Conservation (phyloP, 2,113 vertebrate species). For the Miniopterus natalensis region DNA sequence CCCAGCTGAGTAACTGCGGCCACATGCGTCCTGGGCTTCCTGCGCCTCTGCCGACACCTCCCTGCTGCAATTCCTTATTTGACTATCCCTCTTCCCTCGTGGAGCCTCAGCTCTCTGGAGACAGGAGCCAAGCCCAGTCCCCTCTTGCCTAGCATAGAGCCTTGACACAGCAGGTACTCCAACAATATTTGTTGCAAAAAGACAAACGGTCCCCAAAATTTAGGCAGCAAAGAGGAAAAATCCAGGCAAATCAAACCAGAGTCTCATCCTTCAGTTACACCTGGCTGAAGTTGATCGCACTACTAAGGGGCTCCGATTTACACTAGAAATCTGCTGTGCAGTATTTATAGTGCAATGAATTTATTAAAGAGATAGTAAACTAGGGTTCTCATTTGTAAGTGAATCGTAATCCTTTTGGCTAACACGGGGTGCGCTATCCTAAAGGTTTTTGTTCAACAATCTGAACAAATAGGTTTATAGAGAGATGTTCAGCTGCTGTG, state of each 20-base stretch:
- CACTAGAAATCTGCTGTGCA: background rate
- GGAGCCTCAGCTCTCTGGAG: background rate
- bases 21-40: rapidly evolving
- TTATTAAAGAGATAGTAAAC: background rate
- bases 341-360: background rate
- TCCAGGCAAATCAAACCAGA: background rate
- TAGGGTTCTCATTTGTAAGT: background rate
- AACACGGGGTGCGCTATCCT: background rate
- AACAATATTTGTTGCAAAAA: background rate
- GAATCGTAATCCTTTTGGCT: background rate
- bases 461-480: background rate
- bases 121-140: background rate
- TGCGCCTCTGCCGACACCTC: rapidly evolving
- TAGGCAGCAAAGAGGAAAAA: background rate
- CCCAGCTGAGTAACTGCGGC: background rate
- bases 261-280: background rate
- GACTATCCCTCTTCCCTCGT: background rate
- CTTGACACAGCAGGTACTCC: background rate
- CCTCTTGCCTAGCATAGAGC: too few relatives aligned
- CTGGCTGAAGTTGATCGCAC: background rate
- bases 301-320: background rate
- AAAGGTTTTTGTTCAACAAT: background rate
- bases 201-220: background rate
- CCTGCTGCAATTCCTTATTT: background rate
- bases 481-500: background rate